phyloP scores from a whole-genome alignment of 2,888 invertebrate genomes.

The Alloplasta piceator region DNA sequence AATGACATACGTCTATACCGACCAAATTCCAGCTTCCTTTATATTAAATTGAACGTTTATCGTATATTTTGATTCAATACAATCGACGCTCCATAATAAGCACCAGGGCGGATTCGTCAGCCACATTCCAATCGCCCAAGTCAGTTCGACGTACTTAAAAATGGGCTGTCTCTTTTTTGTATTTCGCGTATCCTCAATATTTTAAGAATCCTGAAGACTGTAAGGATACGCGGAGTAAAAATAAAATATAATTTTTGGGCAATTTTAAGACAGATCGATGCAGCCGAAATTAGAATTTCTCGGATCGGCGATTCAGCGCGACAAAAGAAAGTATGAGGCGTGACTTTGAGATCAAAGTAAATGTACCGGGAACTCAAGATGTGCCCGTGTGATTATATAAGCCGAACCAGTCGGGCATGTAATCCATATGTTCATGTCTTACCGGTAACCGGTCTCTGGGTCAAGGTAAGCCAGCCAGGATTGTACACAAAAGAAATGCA shows the following conservation, averaged over 20 bases:
- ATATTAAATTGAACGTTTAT: not conserved
- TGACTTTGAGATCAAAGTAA: conserved; percentile 1
- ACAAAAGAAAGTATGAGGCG: conserved; percentile 28
- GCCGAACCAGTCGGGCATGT: conserved; percentile 67
- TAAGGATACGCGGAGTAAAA: not conserved
- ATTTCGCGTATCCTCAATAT: too few relatives aligned
- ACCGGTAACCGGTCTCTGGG: conserved; percentile 76
- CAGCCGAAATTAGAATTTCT: conserved; percentile 4
- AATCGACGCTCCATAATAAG: not conserved
- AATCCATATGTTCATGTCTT: conserved; percentile 71
- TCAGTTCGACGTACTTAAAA: not conserved
- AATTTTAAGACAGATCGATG: not conserved
- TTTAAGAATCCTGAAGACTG: too few relatives aligned
- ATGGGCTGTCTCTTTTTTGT: too few relatives aligned
- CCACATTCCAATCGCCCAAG: conserved; percentile 26
- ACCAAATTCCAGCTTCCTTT: conserved; percentile 56
- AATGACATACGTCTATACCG: conserved; percentile 53
- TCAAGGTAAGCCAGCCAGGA: conserved; percentile 77
- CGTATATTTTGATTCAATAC: not conserved
- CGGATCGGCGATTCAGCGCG: not conserved
- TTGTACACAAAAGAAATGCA: conserved; percentile 34
- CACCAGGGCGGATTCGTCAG: conserved; percentile 40
- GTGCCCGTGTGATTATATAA: conserved; percentile 59
- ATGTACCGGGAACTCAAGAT: conserved; percentile 23
- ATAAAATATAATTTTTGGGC: not conserved